These are phyloP conservation scores for Cremastinae sp. DNA, from an alignment of 2,888 invertebrate species.

Conservation along the genomic window DNA sequence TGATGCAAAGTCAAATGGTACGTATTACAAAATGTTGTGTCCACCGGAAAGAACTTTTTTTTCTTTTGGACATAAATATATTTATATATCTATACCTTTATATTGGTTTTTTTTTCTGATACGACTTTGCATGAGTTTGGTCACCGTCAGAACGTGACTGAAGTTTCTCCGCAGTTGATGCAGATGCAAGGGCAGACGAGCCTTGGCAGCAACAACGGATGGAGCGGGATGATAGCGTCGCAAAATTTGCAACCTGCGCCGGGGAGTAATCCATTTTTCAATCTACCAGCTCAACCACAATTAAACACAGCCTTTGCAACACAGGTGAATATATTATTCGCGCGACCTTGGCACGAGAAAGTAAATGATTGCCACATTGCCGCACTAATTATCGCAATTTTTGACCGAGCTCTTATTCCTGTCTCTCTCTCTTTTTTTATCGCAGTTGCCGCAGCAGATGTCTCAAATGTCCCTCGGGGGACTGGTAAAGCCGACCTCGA, in stretches of 20 bases:
- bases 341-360: slow-evolving; percentile 35
- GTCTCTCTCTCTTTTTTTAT: background rate
- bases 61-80: slow-evolving; percentile 3
- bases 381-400: slow-evolving; percentile 22
- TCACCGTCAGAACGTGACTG: slow-evolving; percentile 59
- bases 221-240: slow-evolving; percentile 76
- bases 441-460: slow-evolving; percentile 82
- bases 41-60: too few relatives aligned
- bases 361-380: background rate
- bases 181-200: slow-evolving; percentile 72
- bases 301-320: slow-evolving; percentile 66
- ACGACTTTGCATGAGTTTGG: slow-evolving; percentile 25
- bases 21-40: too few relatives aligned
- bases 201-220: slow-evolving; percentile 74
- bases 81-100: background rate
- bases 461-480: slow-evolving; percentile 80
- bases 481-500: slow-evolving; percentile 69
- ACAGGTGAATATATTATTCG: slow-evolving; percentile 68
- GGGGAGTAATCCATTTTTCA: slow-evolving; percentile 79
- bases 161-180: slow-evolving; percentile 70
- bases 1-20: slow-evolving; percentile 77
- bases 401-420: slow-evolving; percentile 9
- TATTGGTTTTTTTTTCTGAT: slow-evolving; percentile 1
- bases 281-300: slow-evolving; percentile 72
- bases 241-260: slow-evolving; percentile 78